Conservation (phyloP, 1,140 invertebrate species). For the Polypedilum vanderplanki region DNA sequence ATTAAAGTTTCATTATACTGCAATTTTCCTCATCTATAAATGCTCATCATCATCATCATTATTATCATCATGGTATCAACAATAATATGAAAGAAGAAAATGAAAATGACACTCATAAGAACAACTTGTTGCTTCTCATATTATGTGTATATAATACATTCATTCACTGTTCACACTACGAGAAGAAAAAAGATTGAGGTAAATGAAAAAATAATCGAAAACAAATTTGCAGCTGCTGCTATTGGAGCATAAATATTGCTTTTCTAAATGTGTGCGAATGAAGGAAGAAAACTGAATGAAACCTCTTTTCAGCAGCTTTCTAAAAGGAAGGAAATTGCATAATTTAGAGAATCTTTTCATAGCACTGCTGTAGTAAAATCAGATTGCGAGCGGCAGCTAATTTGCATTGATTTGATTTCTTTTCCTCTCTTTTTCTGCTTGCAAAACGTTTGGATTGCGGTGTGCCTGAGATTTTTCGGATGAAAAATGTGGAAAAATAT, state of each 20-base stretch:
- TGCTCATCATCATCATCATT: no score
- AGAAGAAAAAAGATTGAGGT: neutral
- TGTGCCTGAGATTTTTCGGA: no score
- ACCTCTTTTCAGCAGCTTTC: neutral
- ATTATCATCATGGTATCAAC: no score
- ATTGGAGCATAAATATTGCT: neutral
- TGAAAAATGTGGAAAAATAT: no score
- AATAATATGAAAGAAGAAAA: neutral
- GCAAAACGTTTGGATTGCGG: neutral
- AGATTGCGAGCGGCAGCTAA: neutral
- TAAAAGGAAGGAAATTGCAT: conserved; percentile 24
- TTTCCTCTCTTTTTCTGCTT: neutral
- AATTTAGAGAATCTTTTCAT: conserved; percentile 4
- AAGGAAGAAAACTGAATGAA: neutral
- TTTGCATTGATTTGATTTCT: conserved; percentile 26
- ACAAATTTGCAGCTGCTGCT: conserved; percentile 11
- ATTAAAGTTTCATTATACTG: no score
- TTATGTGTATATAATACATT: no score
- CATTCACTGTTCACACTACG: neutral
- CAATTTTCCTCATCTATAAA: no score
- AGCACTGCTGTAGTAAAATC: neutral
- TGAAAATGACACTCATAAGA: neutral
- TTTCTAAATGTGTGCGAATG: neutral
- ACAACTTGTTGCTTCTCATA: neutral
- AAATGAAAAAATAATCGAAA: conserved; percentile 15